Evolutionary conservation across 2,797 vertebrate genomes (phyloP).

Genomic region (Eutrigla gurnardus): DNA sequence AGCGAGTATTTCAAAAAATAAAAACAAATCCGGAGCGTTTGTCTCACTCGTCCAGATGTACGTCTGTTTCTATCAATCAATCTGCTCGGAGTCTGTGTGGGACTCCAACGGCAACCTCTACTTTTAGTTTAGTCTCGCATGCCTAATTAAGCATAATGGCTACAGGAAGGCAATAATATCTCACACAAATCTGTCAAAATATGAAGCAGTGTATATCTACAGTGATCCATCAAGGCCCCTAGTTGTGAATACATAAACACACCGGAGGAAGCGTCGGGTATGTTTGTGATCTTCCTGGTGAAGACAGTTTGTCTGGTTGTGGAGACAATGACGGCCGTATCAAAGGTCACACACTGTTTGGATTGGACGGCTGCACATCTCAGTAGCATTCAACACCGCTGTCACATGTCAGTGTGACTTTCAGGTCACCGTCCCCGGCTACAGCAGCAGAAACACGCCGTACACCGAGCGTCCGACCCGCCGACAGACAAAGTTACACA

Average conservation of each 20-base stretch:
- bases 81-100: background rate
- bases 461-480: no score
- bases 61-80: background rate
- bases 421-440: background rate
- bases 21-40: background rate
- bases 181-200: background rate
- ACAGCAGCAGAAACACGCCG: background rate
- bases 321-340: background rate
- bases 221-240: background rate
- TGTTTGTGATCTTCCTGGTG: background rate
- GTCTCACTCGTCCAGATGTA: background rate
- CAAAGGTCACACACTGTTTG: background rate
- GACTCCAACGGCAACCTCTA: background rate
- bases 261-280: background rate
- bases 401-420: slow-evolving; percentile 4
- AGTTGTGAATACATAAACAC: background rate
- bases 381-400: background rate
- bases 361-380: background rate
- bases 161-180: background rate
- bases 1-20: no score
- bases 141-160: background rate
- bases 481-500: background rate
- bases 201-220: background rate
- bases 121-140: background rate
- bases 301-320: background rate